phyloP scores from a whole-genome alignment of 2,888 invertebrate species.

The Cabera pusaria region DNA sequence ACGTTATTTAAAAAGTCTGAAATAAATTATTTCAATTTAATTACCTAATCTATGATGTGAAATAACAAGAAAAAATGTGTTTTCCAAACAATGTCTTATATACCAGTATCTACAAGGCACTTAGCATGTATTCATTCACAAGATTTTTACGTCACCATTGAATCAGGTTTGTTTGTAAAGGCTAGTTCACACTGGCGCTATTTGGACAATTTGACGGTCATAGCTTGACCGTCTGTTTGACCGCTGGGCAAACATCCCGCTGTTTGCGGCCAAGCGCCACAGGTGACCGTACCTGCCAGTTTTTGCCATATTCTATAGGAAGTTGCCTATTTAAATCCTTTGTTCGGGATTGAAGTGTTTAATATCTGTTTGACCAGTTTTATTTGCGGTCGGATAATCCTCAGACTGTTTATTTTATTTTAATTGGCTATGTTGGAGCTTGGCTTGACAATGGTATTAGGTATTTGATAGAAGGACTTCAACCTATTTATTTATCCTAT shows the following conservation, averaged over 20 bases:
- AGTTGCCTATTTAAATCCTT: conserved; percentile 39
- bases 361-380: conserved; percentile 35
- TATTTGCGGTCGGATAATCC: conserved; percentile 21
- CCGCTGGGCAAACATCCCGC: conserved; percentile 49
- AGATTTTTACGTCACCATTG: conserved; percentile 40
- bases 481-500: too few species aligned
- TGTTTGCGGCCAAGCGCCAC: conserved; percentile 66
- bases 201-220: conserved; percentile 39
- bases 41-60: too few species aligned
- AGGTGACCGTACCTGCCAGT: conserved; percentile 68
- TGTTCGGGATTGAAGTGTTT: conserved; percentile 40
- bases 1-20: too few species aligned
- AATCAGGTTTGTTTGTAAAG: conserved; percentile 57
- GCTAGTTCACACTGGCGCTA: conserved; percentile 65
- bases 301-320: conserved; percentile 58
- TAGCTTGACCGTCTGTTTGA: conserved; percentile 32
- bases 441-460: too few species aligned
- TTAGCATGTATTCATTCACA: conserved; percentile 63
- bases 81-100: conserved; percentile 1
- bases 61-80: conserved; percentile 13
- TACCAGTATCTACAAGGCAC: conserved; percentile 17
- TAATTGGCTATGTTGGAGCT: too few species aligned
- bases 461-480: too few species aligned
- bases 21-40: too few species aligned
- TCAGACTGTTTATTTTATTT: conserved; percentile 8